Base-by-base conservation (phyloP, 2,113 vertebrate genomes). In the Macheiramphus alcinus region DNA sequence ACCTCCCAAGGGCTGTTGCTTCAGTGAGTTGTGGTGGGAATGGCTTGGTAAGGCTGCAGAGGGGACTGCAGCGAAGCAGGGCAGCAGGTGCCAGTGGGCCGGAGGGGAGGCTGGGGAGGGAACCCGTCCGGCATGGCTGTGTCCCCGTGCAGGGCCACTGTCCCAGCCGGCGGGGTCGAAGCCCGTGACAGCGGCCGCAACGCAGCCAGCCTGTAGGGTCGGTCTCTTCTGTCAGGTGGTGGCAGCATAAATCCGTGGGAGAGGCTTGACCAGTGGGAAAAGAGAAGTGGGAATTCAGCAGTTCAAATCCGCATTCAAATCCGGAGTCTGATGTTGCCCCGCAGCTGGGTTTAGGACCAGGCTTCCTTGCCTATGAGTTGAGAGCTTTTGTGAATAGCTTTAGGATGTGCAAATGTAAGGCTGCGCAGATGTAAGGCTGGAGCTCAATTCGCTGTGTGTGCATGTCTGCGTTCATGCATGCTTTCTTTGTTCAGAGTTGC, bases 191-290 rank as follows among this genome's bases (percentile, higher is more conserved):
- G 62, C 3, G 14, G 31, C 75, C 5, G 11, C 23, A 29, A 9
- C 0, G 5, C 78, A 80, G 86, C 31, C 32, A 50, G 36, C 7
- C 29, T 43, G 43, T 27, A 38, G 84, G 83, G n/a, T 12, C 66
- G 71, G 59, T 65, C 20, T 58, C n/a, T 89, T 86, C 78, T 83
- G 93, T 96, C 91, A 63, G 95, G 74, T 96, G 91, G 82, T 97
- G 94, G 94, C 92, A 96, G 95, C 95, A 94, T 73, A 93, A 96
- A 95, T 93, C 94, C 67, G 2, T 42, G 50, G 31, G 67, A 96
- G 53, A 86, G 45, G 7, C 59, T 31, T 90, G 71, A 83, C 88
- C 67, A 27, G 36, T 73, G 40, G 58, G 42, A 66, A 70, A 67
- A 53, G 21, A 4, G 42, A 86, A 50, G 31, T 61, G 67, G 62